Evolutionary conservation across 2,888 invertebrate species (phyloP).

Genomic region (Cheilosia soror): DNA sequence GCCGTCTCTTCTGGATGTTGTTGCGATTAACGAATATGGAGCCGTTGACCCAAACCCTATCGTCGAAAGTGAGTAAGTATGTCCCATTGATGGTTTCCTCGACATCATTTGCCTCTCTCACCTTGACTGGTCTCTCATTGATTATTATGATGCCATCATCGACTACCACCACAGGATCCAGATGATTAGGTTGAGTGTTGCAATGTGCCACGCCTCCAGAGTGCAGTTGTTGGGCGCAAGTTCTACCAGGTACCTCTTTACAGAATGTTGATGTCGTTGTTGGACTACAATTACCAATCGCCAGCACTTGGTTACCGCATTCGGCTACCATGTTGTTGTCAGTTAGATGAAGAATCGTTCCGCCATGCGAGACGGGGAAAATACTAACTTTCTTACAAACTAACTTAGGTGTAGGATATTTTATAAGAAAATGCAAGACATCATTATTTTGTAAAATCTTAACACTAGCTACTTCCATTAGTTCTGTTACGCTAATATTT

Average conservation of each 20-base stretch:
- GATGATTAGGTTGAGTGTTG: slow-evolving; percentile 51
- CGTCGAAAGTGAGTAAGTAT: background rate
- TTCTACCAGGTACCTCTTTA: slow-evolving; percentile 37
- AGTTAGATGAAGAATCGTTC: slow-evolving; percentile 55
- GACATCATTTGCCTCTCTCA: background rate
- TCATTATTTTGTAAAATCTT: slow-evolving; percentile 59
- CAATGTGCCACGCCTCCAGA: slow-evolving; percentile 56
- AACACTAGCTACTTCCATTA: slow-evolving; percentile 65
- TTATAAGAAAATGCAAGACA: slow-evolving; percentile 67
- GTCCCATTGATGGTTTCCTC: background rate
- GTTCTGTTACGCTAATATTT: slow-evolving; percentile 58
- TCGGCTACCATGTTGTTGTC: slow-evolving; percentile 56
- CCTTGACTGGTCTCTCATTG: slow-evolving; percentile 41
- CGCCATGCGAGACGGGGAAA: slow-evolving; percentile 60
- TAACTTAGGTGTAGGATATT: slow-evolving; percentile 61
- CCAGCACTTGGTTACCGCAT: slow-evolving; percentile 53
- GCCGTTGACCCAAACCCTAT: too few relatives aligned
- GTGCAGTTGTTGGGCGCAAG: slow-evolving; percentile 68
- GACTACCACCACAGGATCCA: slow-evolving; percentile 45
- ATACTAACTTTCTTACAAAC: slow-evolving; percentile 61
- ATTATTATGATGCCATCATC: slow-evolving; percentile 58
- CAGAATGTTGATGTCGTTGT: slow-evolving; percentile 63
- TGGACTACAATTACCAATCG: slow-evolving; percentile 52
- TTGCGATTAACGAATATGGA: too few relatives aligned
- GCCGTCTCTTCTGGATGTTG: too few relatives aligned